Evolutionary conservation across 2,113 vertebrate genomes (phyloP).

Genomic region (Cottus gobio): DNA sequence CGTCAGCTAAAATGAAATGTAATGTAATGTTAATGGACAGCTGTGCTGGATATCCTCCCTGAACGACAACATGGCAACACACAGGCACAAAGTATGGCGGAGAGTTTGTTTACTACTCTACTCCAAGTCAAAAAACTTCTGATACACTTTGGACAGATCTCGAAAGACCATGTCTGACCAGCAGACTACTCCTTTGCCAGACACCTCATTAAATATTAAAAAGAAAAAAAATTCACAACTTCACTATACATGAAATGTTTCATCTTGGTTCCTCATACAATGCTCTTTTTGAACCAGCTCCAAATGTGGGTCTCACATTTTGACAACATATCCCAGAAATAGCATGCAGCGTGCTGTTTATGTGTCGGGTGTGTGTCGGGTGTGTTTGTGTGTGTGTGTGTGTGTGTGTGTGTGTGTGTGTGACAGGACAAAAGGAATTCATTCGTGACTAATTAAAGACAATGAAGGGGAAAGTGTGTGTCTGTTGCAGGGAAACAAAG

Average conservation of each 20-base stretch:
- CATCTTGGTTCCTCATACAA: too few relatives aligned
- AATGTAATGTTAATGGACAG: neutral
- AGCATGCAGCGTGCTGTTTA: conserved; percentile 27
- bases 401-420: conserved; percentile 13
- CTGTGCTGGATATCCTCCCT: neutral
- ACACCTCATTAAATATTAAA: neutral
- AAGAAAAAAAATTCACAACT: neutral
- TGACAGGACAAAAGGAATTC: conserved; percentile 60
- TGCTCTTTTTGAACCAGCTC: conserved; percentile 39
- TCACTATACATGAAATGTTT: neutral
- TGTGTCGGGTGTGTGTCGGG: neutral
- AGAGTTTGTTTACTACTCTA: neutral
- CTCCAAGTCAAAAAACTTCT: neutral
- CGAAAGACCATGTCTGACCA: neutral
- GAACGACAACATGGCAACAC: neutral
- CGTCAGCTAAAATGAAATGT: too few relatives aligned
- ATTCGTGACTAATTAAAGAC: conserved; percentile 65
- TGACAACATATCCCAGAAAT: conserved; percentile 47
- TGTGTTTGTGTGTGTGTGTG: neutral
- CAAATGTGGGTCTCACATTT: conserved; percentile 57
- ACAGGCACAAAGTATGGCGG: neutral
- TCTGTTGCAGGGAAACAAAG: conserved; percentile 38
- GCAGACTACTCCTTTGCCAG: neutral
- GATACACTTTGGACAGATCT: too few relatives aligned
- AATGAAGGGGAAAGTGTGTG: conserved; percentile 49